Evolutionary conservation across 2,888 invertebrate genomes (phyloP), one percentile per base, ranked within the genome.

Genomic region (Nowickia ferox): DNA sequence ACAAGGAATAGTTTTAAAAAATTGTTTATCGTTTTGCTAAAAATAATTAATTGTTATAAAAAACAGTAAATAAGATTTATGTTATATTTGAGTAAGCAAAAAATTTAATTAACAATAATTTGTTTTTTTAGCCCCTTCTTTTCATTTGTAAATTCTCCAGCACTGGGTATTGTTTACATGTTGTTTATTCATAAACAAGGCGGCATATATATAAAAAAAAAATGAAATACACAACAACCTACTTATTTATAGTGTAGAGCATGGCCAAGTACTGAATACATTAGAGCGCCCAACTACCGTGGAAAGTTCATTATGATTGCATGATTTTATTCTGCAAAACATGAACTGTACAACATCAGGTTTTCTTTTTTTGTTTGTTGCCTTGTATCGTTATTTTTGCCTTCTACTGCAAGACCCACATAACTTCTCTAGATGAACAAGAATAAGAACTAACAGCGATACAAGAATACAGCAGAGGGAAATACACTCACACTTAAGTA

Each of bases 161-260:
- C 92, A 87, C 92, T 92, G 92, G 69, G 57, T 77, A 87, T 90
- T 92, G 92, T 92, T 92, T 92, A 92, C 91, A 81, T 88, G 84
- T 88, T 91, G 89, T 91, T 91, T 91, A 91, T 88, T 86, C 87
- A 89, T 89, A 89, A 90, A 89, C 87, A 89, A 87, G 72, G 78
- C 81, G 84, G 68, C 40, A 83, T 84, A 78, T 63, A 76, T 69
- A 84, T 78, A 76, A 71, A 71, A 69, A 88, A 87, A 78, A 88
- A 87, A 89, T 22, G 40, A n/a, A 42, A 61, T 61, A 42, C 87
- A 81, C 72, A 87, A 88, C 69, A 71, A 84, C 65, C 68, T 72
- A 66, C 63, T 83, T 88, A 88, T 87, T 88, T 89, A 89, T 89
- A 88, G 87, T 89, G 88, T 89, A 90, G 88, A 88, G 87, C 87